phyloP scores from a whole-genome alignment of 2,113 vertebrate genomes.

The Nipponia nippon region DNA sequence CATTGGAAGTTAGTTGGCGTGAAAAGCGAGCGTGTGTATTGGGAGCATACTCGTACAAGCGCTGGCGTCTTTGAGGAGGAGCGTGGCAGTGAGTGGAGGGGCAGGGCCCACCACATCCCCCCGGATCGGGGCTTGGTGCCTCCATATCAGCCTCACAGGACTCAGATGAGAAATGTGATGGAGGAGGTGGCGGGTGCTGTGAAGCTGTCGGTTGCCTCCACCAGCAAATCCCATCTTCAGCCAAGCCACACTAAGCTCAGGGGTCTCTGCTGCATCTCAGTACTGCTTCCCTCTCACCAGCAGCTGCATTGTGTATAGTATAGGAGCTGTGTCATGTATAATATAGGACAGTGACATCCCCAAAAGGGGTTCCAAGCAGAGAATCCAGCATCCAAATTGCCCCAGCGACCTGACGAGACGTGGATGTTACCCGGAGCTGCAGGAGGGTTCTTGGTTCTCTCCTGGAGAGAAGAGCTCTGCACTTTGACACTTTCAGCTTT shows the following conservation, averaged over 20 bases:
- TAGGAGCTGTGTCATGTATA: background rate
- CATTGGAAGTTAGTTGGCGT: background rate
- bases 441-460: background rate
- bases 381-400: background rate
- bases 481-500: background rate
- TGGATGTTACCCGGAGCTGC: background rate
- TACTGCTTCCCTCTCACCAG: background rate
- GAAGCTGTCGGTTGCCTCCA: background rate
- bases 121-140: rapidly evolving
- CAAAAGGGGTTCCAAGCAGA: background rate
- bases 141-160: rapidly evolving
- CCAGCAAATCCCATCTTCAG: background rate
- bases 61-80: background rate
- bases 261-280: background rate
- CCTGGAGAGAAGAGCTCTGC: background rate
- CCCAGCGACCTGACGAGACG: background rate
- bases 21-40: rapidly evolving
- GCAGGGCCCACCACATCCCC: background rate
- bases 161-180: background rate
- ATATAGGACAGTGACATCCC: background rate
- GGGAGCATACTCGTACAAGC: rapidly evolving
- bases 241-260: background rate
- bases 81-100: background rate
- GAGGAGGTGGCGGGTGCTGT: background rate
- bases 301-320: background rate